Evolutionary conservation across 2,797 vertebrate species (phyloP).

Genomic region (Aplochiton taeniatus): DNA sequence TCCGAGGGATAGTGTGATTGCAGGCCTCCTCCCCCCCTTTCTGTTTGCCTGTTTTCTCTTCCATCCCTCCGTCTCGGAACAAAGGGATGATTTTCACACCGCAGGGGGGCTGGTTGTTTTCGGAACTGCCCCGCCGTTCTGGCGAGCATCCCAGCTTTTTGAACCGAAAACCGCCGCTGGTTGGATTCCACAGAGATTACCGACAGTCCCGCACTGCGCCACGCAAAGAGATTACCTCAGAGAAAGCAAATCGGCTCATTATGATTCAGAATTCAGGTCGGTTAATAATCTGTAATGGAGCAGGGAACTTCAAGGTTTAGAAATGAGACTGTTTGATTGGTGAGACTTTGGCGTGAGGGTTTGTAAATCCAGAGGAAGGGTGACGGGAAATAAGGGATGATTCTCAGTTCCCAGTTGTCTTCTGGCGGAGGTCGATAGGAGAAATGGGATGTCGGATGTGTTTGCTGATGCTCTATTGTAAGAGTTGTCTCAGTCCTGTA

Average conservation of each 20-base stretch:
- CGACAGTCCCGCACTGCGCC: slow-evolving; percentile 17
- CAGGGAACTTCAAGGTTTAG: slow-evolving; percentile 31
- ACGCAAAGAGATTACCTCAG: slow-evolving; percentile 49
- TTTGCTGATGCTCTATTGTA: slow-evolving; percentile 15
- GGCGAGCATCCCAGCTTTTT: slow-evolving; percentile 39
- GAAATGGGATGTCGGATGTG: slow-evolving; percentile 13
- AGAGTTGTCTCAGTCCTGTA: slow-evolving; percentile 23
- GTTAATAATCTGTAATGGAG: slow-evolving; percentile 29
- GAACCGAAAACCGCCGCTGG: slow-evolving; percentile 26
- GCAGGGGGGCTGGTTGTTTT: slow-evolving; percentile 40
- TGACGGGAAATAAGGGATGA: too few species aligned
- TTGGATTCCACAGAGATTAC: slow-evolving; percentile 57
- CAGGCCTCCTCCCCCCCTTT: slow-evolving; percentile 22
- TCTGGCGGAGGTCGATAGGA: too few species aligned
- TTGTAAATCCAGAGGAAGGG: too few species aligned
- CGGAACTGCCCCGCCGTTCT: slow-evolving; percentile 28
- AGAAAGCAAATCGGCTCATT: slow-evolving; percentile 42
- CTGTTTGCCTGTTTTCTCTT: slow-evolving; percentile 35
- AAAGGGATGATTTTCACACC: slow-evolving; percentile 48
- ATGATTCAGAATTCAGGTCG: slow-evolving; percentile 47
- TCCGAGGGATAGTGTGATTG: slow-evolving; percentile 24
- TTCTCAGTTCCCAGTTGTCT: slow-evolving; percentile 7
- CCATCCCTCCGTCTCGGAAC: slow-evolving; percentile 44
- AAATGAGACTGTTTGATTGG: slow-evolving; percentile 3
- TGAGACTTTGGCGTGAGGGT: background rate